Evolutionary conservation across 1,140 invertebrate genomes (phyloP).

Genomic region (Calycopis cecrops): DNA sequence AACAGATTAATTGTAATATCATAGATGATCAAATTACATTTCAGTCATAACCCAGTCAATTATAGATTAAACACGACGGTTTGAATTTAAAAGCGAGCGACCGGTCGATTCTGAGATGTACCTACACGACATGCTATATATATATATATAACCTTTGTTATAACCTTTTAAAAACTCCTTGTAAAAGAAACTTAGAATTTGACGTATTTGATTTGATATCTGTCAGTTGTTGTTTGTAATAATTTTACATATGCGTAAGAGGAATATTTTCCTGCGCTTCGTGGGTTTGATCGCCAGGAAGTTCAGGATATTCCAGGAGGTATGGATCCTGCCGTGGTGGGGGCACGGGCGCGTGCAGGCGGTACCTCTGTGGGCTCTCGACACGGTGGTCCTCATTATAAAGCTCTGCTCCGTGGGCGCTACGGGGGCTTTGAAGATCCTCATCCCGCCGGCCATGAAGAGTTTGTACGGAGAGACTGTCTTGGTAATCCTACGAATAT

Average conservation of each 20-base stretch:
- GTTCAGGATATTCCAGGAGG: constrained; percentile 51
- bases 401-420: constrained; percentile 53
- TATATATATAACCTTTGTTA: too few species aligned
- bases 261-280: constrained; percentile 47
- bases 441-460: constrained; percentile 53
- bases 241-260: constrained; percentile 39
- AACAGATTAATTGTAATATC: too few species aligned
- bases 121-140: too few species aligned
- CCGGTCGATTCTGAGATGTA: too few species aligned
- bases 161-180: not conserved
- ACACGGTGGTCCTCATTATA: constrained; percentile 47
- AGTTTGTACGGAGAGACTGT: constrained; percentile 59
- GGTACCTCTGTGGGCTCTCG: constrained; percentile 51
- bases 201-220: not conserved
- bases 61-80: too few species aligned
- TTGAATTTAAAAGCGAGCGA: too few species aligned
- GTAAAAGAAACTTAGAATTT: constrained; percentile 14
- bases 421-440: constrained; percentile 34
- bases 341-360: constrained; percentile 42
- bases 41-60: too few species aligned
- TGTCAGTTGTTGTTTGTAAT: not conserved
- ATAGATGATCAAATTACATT: too few species aligned
- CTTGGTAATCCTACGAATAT: constrained; percentile 33
- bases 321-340: constrained; percentile 61
- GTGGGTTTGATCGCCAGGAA: constrained; percentile 47